Conservation (phyloP, 2,888 invertebrate species). For the Dilophus febrilis region DNA sequence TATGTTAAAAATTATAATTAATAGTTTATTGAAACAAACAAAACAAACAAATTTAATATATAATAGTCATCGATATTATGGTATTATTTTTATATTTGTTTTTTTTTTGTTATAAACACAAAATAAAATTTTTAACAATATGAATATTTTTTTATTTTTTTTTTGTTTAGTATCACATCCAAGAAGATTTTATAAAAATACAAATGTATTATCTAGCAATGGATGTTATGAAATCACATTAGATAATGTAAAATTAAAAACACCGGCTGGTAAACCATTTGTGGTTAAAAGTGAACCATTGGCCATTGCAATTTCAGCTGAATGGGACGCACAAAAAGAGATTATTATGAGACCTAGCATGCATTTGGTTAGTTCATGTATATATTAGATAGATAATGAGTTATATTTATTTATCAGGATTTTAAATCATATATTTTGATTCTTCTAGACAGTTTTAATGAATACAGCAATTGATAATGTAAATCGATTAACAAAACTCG, state of each 20-base stretch:
- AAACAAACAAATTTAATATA: background rate
- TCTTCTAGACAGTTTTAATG: constrained; percentile 62
- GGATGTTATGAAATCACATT: constrained; percentile 70
- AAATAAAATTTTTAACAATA: background rate
- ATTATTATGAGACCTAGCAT: constrained; percentile 60
- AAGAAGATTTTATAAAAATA: constrained; percentile 58
- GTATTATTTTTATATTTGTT: too few relatives aligned
- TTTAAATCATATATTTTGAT: too few relatives aligned
- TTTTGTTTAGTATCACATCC: background rate
- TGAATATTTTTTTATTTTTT: background rate
- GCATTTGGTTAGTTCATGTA: constrained; percentile 54
- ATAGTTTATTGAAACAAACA: background rate
- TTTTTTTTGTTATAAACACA: background rate
- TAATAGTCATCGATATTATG: too few relatives aligned
- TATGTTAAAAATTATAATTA: background rate
- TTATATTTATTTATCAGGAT: constrained; percentile 7
- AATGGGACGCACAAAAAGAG: constrained; percentile 82
- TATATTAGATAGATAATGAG: constrained; percentile 3
- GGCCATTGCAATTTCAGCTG: constrained; percentile 82
- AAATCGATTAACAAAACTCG: constrained; percentile 53
- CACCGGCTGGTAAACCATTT: constrained; percentile 66
- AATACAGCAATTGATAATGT: constrained; percentile 91
- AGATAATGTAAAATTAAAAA: constrained; percentile 78
- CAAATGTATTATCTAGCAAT: constrained; percentile 50
- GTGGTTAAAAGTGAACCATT: constrained; percentile 68